These are phyloP conservation scores for Eledona agricola DNA, from an alignment of 2,888 invertebrate species.

Conservation along the genomic window DNA sequence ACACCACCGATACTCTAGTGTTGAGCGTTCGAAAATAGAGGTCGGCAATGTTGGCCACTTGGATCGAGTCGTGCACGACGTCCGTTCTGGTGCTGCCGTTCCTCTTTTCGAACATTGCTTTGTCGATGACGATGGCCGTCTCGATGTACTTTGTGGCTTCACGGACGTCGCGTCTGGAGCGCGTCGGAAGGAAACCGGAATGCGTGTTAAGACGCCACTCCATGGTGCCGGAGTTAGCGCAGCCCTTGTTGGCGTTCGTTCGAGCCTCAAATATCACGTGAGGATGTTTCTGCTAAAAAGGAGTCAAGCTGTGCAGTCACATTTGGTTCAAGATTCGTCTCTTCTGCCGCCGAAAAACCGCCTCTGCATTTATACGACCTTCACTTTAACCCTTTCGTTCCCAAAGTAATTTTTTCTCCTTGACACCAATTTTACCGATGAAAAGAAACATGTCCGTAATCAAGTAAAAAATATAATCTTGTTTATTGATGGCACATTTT, in stretches of 20 bases:
- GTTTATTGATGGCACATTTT: no score
- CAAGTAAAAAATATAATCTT: no score
- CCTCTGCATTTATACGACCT: no score
- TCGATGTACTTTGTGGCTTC: slow-evolving; percentile 95
- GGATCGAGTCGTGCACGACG: slow-evolving; percentile 89
- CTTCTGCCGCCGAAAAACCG: slow-evolving; percentile 19
- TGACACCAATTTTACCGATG: no score
- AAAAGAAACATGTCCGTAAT: no score
- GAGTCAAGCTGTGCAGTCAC: slow-evolving; percentile 64
- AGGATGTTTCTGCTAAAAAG: slow-evolving; percentile 94
- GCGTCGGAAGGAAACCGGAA: slow-evolving; percentile 59
- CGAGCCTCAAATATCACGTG: slow-evolving; percentile 97
- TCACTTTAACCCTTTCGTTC: no score
- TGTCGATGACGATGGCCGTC: slow-evolving; percentile 94
- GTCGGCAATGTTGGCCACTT: slow-evolving; percentile 97
- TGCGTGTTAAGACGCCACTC: slow-evolving; percentile 73
- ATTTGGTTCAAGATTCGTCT: slow-evolving; percentile 40
- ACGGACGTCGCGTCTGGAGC: slow-evolving; percentile 77
- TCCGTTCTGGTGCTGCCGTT: slow-evolving; percentile 81
- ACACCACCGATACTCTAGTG: slow-evolving; percentile 93
- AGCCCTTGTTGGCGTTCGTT: slow-evolving; percentile 89
- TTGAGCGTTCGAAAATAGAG: slow-evolving; percentile 84
- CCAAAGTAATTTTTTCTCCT: no score
- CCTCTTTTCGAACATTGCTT: slow-evolving; percentile 93
- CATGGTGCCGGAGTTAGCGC: slow-evolving; percentile 82